These are phyloP conservation scores for Petrocephalus sullivani DNA, from an alignment of 2,797 vertebrate species.

Conservation along the genomic window DNA sequence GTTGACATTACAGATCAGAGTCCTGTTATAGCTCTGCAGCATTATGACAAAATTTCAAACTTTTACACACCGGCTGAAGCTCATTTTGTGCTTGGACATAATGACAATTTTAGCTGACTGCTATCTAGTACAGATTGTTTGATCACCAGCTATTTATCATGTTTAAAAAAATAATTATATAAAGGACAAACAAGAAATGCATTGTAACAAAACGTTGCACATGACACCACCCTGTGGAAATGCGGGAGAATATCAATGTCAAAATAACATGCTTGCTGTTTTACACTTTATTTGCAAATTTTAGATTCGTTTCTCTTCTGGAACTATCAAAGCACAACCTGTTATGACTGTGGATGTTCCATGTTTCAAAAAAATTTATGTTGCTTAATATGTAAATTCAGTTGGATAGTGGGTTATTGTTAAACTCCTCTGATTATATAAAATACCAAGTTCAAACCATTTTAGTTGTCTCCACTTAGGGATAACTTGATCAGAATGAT, in stretches of 20 bases:
- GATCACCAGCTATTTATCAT: neutral
- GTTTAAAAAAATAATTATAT: neutral
- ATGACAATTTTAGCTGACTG: neutral
- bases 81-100: neutral
- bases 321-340: neutral
- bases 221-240: conserved; percentile 16
- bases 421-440: neutral
- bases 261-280: neutral
- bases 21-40: neutral
- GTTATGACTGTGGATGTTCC: neutral
- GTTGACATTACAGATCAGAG: neutral
- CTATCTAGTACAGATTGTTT: neutral
- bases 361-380: neutral
- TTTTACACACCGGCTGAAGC: neutral
- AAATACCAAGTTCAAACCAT: neutral
- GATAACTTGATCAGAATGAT: neutral
- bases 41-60: neutral
- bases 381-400: neutral
- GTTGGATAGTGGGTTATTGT: neutral
- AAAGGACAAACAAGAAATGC: neutral
- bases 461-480: neutral
- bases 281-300: neutral
- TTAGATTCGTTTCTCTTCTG: neutral
- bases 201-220: conserved; percentile 3
- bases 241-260: neutral